A percentile compares a stretch with the other conserved stretches of the same genome.
Conservation (phyloP, 2,797 vertebrate species). For the Apodemus agrarius region DNA sequence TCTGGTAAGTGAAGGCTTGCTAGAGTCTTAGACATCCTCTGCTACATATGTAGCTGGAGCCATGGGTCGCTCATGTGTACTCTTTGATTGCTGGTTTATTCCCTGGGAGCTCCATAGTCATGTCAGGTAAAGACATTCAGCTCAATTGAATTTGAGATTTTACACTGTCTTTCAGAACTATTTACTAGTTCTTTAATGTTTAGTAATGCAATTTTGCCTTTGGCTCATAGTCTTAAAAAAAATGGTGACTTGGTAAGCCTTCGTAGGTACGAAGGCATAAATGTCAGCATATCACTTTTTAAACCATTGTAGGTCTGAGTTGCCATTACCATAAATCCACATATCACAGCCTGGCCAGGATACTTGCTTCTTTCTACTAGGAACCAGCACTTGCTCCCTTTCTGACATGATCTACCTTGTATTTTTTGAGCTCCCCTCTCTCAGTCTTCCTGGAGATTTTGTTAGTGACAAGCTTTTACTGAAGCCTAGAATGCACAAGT, state of each 20-base stretch:
- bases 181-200: slow-evolving; percentile 14
- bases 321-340: not conserved
- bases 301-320: not conserved
- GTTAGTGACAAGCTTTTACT: not conserved
- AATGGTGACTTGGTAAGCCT: not conserved
- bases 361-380: not conserved
- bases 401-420: not conserved
- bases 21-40: too few relatives aligned
- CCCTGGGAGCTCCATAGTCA: not conserved
- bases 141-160: not conserved
- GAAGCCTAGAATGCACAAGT: not conserved
- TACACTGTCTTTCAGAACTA: not conserved
- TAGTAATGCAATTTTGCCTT: not conserved
- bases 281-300: not conserved
- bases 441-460: not conserved
- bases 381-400: not conserved
- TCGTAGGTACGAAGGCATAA: not conserved
- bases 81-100: too few relatives aligned
- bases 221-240: not conserved
- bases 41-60: too few relatives aligned
- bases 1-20: too few relatives aligned
- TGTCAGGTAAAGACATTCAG: not conserved
- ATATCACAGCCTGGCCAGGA: too few relatives aligned
- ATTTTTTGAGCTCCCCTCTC: not conserved
- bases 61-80: too few relatives aligned